These are phyloP conservation scores for Cossypha caffra DNA, from an alignment of 2,797 vertebrate genomes.

Conservation along the genomic window DNA sequence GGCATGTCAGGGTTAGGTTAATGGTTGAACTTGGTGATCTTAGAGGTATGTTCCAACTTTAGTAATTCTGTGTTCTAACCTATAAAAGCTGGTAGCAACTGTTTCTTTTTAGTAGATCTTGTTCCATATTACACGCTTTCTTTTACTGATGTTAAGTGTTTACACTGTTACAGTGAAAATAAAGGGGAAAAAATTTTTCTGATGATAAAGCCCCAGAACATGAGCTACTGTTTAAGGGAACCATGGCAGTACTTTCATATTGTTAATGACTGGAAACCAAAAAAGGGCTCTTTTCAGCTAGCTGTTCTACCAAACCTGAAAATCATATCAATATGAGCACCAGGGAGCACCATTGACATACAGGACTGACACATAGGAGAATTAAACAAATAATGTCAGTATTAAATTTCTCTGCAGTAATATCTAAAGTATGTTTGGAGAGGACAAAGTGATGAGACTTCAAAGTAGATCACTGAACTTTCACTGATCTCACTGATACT, in stretches of 20 bases:
- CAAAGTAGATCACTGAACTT: neutral
- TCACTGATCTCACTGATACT: neutral
- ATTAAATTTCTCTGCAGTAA: neutral
- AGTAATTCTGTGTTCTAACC: neutral
- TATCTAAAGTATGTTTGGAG: neutral
- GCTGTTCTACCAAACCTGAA: neutral
- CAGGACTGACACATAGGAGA: rapidly evolving
- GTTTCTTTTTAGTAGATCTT: neutral
- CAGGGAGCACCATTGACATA: rapidly evolving
- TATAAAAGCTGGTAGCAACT: neutral
- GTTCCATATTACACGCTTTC: neutral
- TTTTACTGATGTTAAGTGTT: neutral
- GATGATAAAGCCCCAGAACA: neutral
- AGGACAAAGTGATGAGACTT: neutral
- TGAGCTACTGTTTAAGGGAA: neutral
- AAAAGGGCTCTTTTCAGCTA: neutral
- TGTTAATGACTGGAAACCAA: neutral
- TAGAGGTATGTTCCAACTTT: neutral
- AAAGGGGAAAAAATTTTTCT: neutral
- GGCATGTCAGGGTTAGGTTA: no score
- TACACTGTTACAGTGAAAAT: neutral
- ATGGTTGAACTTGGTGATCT: neutral
- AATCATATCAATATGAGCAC: neutral
- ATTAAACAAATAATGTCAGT: neutral
- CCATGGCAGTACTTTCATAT: neutral